Conservation (phyloP, 1,140 invertebrate species). For the Dreissena polymorpha region DNA sequence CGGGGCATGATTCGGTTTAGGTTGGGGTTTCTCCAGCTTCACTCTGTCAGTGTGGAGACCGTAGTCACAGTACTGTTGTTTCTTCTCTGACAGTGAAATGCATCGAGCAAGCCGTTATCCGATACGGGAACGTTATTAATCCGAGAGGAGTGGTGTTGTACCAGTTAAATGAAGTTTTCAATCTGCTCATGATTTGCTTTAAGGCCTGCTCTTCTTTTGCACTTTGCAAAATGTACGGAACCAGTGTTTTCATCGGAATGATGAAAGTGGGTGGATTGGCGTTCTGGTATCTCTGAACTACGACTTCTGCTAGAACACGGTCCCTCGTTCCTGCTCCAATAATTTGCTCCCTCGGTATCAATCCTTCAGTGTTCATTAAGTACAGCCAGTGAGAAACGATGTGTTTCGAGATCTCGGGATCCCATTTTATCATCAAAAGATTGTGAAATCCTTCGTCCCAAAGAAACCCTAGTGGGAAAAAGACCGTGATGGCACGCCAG, state of each 20-base stretch:
- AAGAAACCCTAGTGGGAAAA: conserved; percentile 98
- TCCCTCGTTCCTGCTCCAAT: too few relatives aligned
- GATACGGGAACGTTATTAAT: too few relatives aligned
- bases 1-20: conserved; percentile 68
- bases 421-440: too few relatives aligned
- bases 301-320: too few relatives aligned
- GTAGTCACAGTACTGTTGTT: conserved; percentile 92
- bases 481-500: conserved; percentile 97
- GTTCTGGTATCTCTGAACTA: too few relatives aligned
- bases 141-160: conserved; percentile 95
- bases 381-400: too few relatives aligned
- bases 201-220: conserved; percentile 78
- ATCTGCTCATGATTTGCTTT: conserved; percentile 80
- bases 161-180: conserved; percentile 97
- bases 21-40: conserved; percentile 84
- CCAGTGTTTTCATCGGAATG: conserved; percentile 92
- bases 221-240: conserved; percentile 79
- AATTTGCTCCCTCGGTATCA: too few relatives aligned
- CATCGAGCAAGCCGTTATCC: too few relatives aligned
- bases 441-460: conserved; percentile 99
- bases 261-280: too few relatives aligned
- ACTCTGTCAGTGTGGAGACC: conserved; percentile 94
- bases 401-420: too few relatives aligned
- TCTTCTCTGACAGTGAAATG: conserved; percentile 91
- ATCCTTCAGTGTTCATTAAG: too few relatives aligned